These are phyloP conservation scores for Dryadula phaetusa DNA, from an alignment of 2,888 invertebrate genomes.

Conservation along the genomic window DNA sequence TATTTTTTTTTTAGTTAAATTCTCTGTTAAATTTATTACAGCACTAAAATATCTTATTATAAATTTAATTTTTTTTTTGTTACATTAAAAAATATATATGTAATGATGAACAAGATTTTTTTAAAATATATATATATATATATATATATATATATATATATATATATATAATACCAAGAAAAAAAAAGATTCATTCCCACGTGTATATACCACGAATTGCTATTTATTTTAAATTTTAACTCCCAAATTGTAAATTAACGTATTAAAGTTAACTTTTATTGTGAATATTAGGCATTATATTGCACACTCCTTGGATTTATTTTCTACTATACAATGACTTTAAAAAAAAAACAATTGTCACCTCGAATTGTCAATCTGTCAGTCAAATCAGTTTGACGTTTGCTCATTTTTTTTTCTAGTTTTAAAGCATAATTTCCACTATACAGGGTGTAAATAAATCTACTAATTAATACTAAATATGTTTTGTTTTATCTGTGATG, in stretches of 20 bases:
- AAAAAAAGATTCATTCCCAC: slow-evolving; percentile 53
- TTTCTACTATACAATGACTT: background rate
- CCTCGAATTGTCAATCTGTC: background rate
- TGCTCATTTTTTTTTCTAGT: background rate
- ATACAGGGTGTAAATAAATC: background rate
- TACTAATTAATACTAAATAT: too few relatives aligned
- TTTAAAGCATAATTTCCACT: background rate
- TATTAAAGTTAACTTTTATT: slow-evolving; percentile 32
- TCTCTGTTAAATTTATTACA: background rate
- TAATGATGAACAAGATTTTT: too few relatives aligned
- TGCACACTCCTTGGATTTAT: slow-evolving; percentile 36
- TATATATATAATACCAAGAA: background rate
- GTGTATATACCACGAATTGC: slow-evolving; percentile 65
- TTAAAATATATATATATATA: too few relatives aligned
- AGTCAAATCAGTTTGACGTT: slow-evolving; percentile 10
- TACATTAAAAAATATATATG: background rate
- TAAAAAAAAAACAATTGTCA: background rate
- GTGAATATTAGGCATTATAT: slow-evolving; percentile 28
- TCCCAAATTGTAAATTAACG: slow-evolving; percentile 41
- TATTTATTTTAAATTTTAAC: slow-evolving; percentile 47
- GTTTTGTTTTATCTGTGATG: too few relatives aligned
- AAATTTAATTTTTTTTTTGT: background rate
- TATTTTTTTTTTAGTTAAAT: background rate
- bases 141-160: too few relatives aligned
- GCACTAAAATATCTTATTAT: background rate